Percentiles rank a stretch among this genome's conserved stretches.
These are phyloP conservation scores for Empidonax traillii DNA, from an alignment of 2,113 vertebrate genomes.

Conservation along the genomic window DNA sequence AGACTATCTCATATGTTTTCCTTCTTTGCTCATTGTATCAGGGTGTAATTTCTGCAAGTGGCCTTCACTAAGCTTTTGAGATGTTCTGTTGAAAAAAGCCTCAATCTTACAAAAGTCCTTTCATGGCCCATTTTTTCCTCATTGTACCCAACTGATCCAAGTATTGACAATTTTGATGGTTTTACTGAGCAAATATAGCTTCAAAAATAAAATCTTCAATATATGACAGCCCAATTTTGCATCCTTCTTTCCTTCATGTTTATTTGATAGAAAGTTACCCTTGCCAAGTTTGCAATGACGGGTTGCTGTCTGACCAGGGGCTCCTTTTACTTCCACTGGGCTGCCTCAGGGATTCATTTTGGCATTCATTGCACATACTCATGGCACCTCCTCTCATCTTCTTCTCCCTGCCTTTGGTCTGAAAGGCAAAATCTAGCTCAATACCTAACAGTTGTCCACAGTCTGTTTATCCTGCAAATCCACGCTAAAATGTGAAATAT, in stretches of 20 bases:
- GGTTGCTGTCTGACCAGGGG: neutral
- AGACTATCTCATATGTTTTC: neutral
- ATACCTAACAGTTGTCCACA: neutral
- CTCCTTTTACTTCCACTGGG: neutral
- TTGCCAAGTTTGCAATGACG: neutral
- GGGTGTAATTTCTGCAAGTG: neutral
- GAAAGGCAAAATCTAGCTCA: neutral
- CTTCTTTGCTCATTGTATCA: neutral
- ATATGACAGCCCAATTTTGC: neutral
- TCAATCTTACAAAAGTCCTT: neutral
- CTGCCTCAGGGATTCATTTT: neutral
- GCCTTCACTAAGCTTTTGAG: neutral
- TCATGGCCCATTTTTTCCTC: neutral
- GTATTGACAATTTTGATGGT: neutral
- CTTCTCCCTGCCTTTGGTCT: neutral
- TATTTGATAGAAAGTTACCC: neutral
- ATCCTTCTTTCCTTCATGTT: neutral
- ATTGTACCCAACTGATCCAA: neutral
- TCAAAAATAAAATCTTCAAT: neutral
- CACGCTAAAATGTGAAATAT: neutral
- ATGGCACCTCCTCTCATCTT: neutral
- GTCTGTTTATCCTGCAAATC: neutral
- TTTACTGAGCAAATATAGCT: neutral
- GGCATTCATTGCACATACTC: neutral
- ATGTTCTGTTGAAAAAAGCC: neutral